Base-by-base conservation (phyloP, 2,113 vertebrate genomes). In the Ptyas mucosa region DNA sequence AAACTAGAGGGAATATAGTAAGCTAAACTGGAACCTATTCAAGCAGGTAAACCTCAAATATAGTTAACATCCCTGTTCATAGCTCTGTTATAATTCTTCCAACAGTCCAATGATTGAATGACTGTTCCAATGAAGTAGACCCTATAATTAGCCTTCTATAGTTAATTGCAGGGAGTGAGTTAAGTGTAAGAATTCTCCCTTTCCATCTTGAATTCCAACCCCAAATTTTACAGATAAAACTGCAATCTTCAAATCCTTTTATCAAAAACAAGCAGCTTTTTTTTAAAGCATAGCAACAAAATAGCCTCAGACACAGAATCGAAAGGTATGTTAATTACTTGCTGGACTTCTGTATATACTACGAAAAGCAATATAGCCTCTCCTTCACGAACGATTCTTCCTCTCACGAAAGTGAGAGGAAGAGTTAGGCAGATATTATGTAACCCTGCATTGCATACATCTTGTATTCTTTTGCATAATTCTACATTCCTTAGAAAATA, bases 331-430 rank as follows among this genome's bases (percentile, higher is more conserved):
- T 96, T 96, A 97, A 96, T 95, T 94, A 95, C 55, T 94, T 94
- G 52, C 91, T 92, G 92, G 93, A 95, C 51, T 95, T 92, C 92
- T 92, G 94, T 91, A 91, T 87, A 43, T 93, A 94, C 61, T 91
- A 91, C 39, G 90, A 91, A 96, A 96, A 96, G 91, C 57, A 96
- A 87, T 95, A 95, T 81, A 21, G 18, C 54, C 88, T 93, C 93
- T 94, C 92, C 87, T 95, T 93, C 94, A 90, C 95, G 93, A 97
- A 94, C 91, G 91, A 97, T 96, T n/a, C n/a, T n/a, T n/a, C n/a
- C n/a, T n/a, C n/a, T n/a, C n/a, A n/a, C n/a, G n/a, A n/a, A n/a
- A n/a, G 94, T 81, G 24, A n/a, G 34, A 94, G 61, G 9, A 23
- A 53, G n/a, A 15, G 34, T 54, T 21, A 6, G n/a, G 8, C 8